A percentile compares a stretch with the other conserved stretches of the same genome.
Conservation (phyloP, 2,113 vertebrate genomes). For the Rhinolophus ferrumequinum region DNA sequence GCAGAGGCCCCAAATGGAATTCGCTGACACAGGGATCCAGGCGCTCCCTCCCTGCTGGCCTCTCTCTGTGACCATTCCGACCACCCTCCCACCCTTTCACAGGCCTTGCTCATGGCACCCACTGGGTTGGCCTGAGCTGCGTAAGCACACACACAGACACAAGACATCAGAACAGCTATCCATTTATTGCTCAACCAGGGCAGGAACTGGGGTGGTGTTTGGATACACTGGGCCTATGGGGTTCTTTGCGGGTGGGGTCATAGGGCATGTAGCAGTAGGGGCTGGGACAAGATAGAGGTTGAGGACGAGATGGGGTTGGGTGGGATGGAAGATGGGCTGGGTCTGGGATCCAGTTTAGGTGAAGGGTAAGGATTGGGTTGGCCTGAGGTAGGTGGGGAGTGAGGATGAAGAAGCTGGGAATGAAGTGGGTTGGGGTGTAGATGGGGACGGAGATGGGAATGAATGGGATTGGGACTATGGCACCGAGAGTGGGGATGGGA, state of each 20-base stretch:
- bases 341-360: not conserved
- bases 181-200: conserved; percentile 59
- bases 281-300: not conserved
- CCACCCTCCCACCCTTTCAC: not conserved
- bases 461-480: not conserved
- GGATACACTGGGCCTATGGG: rapidly evolving
- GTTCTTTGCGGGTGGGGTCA: not conserved
- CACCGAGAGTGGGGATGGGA: rapidly evolving
- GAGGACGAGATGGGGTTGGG: not conserved
- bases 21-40: conserved; percentile 66
- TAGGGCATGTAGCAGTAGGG: not conserved
- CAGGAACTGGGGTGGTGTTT: not conserved
- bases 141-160: not conserved
- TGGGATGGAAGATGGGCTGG: not conserved
- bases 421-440: not conserved
- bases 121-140: not conserved
- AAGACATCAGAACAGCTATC: not conserved
- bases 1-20: conserved; percentile 66
- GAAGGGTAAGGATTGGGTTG: not conserved
- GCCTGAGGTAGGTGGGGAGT: rapidly evolving
- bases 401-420: not conserved
- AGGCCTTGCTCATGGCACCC: not conserved
- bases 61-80: not conserved
- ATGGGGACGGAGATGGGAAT: not conserved
- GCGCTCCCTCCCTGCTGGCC: not conserved